Percentiles rank a stretch among this genome's conserved stretches.
Conservation (phyloP, 1,140 invertebrate species). For the Drepana arcuata region DNA sequence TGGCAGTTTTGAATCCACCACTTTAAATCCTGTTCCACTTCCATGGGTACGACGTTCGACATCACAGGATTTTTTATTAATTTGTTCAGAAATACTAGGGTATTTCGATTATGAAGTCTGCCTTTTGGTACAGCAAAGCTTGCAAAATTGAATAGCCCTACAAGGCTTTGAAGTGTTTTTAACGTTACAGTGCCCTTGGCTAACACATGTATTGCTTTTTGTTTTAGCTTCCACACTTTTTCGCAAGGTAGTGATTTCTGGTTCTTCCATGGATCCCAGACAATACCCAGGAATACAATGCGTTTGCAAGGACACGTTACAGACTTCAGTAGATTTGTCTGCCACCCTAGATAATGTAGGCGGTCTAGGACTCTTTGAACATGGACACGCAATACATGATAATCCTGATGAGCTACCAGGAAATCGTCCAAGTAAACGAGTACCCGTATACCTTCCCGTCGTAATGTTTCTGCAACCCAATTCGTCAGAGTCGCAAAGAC, state of each 20-base stretch:
- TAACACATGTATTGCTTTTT: slow-evolving; percentile 10
- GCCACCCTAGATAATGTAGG: slow-evolving; percentile 24
- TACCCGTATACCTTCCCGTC: slow-evolving; percentile 15
- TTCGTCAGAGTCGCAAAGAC: slow-evolving; percentile 23
- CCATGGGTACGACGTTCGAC: neutral
- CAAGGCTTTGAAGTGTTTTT: slow-evolving; percentile 14
- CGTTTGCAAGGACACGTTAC: slow-evolving; percentile 23
- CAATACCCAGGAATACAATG: slow-evolving; percentile 32
- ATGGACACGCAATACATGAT: neutral
- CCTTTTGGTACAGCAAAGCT: slow-evolving; percentile 69
- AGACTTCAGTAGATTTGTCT: slow-evolving; percentile 30
- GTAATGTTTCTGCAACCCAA: slow-evolving; percentile 32
- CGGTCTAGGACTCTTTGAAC: slow-evolving; percentile 3
- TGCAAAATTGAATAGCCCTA: slow-evolving; percentile 46
- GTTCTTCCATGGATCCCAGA: slow-evolving; percentile 30
- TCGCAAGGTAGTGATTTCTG: slow-evolving; percentile 18
- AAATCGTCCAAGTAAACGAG: slow-evolving; percentile 31
- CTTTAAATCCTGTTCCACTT: neutral
- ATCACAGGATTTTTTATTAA: neutral
- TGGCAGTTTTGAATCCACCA: slow-evolving; percentile 16
- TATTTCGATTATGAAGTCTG: slow-evolving; percentile 22
- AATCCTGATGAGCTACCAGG: slow-evolving; percentile 12
- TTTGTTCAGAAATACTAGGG: slow-evolving; percentile 7
- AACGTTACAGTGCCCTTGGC: slow-evolving; percentile 9
- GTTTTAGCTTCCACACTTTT: slow-evolving; percentile 13